Conservation (phyloP, 53 echinoderm and acorn worm genomes). For the Henricia sp. region DNA sequence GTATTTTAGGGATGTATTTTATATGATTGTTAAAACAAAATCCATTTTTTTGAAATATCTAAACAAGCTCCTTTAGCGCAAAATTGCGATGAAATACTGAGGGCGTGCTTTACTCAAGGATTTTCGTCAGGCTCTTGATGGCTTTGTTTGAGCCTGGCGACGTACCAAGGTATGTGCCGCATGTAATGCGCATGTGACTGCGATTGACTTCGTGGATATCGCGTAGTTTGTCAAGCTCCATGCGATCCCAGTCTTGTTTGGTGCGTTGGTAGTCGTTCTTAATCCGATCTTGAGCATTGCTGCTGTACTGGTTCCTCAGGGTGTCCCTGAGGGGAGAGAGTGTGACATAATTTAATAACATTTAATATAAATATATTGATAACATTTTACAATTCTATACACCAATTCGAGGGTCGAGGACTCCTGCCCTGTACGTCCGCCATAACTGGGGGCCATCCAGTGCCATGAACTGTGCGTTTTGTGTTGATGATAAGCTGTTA, state of each 20-base stretch:
- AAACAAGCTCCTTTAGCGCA: no score
- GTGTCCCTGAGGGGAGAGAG: slow-evolving; percentile 67
- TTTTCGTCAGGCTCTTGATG: slow-evolving; percentile 78
- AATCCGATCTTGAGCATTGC: slow-evolving; percentile 78
- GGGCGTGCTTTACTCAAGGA: slow-evolving; percentile 64
- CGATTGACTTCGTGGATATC: slow-evolving; percentile 88
- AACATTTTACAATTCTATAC: no score
- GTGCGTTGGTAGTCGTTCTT: slow-evolving; percentile 88
- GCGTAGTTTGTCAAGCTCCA: slow-evolving; percentile 84
- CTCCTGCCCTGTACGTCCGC: no score
- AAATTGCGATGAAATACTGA: no score
- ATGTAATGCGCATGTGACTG: slow-evolving; percentile 91
- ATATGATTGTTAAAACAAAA: no score
- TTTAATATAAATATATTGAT: no score
- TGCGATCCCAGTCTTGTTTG: slow-evolving; percentile 91
- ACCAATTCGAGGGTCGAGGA: no score
- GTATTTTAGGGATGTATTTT: no score
- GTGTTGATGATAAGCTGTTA: no score
- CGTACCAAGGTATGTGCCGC: slow-evolving; percentile 92
- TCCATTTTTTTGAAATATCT: no score
- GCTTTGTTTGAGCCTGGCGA: slow-evolving; percentile 85
- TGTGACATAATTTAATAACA: neutral
- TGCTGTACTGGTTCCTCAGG: slow-evolving; percentile 87
- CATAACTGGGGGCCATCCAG: no score
- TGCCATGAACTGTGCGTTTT: no score